Evolutionary conservation across 2,888 invertebrate species (phyloP), one percentile per base, ranked within the genome.

Genomic region (Sturmia bella): DNA sequence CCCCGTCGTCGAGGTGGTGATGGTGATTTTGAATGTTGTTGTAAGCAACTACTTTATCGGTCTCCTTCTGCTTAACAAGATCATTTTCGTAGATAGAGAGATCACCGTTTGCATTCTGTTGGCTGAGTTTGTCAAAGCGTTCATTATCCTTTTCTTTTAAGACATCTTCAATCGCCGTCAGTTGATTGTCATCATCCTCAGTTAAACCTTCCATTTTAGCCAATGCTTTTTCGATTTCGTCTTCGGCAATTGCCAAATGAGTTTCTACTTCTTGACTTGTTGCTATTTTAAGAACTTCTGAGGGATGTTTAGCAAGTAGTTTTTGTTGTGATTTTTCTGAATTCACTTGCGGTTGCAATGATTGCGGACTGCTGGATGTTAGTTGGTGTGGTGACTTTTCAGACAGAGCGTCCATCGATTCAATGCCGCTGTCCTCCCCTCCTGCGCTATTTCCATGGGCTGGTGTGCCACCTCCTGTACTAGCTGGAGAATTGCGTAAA

Each of bases 331-430:
- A 75, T 73, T 76, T 74, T 11, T 75, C 82, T n/a, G 66, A 66
- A 2, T 68, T 15, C 0, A 66, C 61, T 75, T 75, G 74, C 5
- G 52, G 63, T 45, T 78, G 82, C 15, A 82, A 12, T 0, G 82
- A 78, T 59, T 82, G 82, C 83, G 93, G 96, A 90, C 94, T 96
- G 75, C 88, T 87, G 1, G 88, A 88, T 91, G 93, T 95, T 91
- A 96, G 95, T 89, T 96, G 96, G 90, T 96, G 96, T n/a, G 96
- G 96, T 83, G 95, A 96, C 89, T 97, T 97, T 89, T 97, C 97
- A 19, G 97, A 97, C n/a, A 97, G 91, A 2, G 97, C 97, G 89
- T 97, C 97, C 97, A 97, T 97, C 43, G 96, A 96, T 90, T 97
- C 97, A 74, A 97, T 97, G 15, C 97, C 97, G 74, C 97, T 97